Conservation (phyloP, 2,888 invertebrate genomes). For the Heliconius aoede region DNA sequence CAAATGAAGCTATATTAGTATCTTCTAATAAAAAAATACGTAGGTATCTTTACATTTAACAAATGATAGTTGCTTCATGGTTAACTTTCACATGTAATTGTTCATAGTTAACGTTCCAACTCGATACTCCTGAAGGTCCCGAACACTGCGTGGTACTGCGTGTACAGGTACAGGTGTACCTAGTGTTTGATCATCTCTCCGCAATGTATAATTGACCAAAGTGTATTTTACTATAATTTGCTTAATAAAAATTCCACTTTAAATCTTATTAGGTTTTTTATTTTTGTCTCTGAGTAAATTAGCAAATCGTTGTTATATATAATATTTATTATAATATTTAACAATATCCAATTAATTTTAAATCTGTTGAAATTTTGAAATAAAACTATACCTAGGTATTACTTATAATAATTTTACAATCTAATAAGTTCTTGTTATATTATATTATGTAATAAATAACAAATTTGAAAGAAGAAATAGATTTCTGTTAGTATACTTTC, state of each 20-base stretch:
- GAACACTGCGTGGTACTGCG: too few species aligned
- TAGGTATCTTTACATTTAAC: not conserved
- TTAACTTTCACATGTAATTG: slow-evolving; percentile 6
- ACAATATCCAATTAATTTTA: not conserved
- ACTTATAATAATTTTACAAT: too few species aligned
- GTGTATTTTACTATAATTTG: not conserved
- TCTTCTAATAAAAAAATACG: too few species aligned
- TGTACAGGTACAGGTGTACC: not conserved
- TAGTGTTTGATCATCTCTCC: too few species aligned
- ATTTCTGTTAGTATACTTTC: not conserved
- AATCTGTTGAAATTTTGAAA: not conserved
- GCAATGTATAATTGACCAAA: too few species aligned
- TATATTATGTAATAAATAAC: too few species aligned
- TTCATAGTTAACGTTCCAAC: too few species aligned
- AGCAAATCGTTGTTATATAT: not conserved
- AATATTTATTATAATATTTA: not conserved
- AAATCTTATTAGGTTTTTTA: not conserved
- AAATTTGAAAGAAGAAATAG: too few species aligned
- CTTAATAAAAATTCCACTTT: not conserved
- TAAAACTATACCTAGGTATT: too few species aligned
- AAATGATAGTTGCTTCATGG: not conserved
- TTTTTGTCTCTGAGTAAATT: not conserved
- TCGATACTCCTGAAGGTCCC: not conserved
- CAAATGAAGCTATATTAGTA: not conserved
- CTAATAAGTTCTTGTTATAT: not conserved